These are phyloP conservation scores for Lanius ludovicianus DNA, from an alignment of 2,113 vertebrate genomes.

Conservation along the genomic window DNA sequence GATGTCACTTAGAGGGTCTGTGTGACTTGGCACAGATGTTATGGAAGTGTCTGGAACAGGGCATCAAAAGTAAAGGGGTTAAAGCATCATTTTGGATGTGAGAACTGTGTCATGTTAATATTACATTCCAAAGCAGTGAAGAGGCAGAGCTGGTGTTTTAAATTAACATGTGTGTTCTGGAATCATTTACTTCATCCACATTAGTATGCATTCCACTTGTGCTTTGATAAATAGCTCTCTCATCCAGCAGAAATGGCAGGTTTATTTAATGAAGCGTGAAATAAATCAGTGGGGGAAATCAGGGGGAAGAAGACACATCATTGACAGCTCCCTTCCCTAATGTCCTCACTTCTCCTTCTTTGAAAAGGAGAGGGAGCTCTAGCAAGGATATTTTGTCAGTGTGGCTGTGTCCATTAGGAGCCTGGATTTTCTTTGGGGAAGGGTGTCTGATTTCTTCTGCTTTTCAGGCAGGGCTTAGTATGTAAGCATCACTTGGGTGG, in stretches of 20 bases:
- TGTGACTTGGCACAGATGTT: constrained; percentile 36
- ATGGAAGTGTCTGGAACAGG: background rate
- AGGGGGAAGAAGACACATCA: background rate
- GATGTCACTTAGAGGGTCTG: background rate
- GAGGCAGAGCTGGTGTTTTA: constrained; percentile 34
- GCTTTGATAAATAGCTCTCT: constrained; percentile 25
- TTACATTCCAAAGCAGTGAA: constrained; percentile 43
- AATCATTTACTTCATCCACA: constrained; percentile 27
- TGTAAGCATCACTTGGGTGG: background rate
- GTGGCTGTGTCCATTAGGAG: background rate
- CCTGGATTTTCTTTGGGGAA: background rate
- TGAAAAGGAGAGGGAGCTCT: background rate
- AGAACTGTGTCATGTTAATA: constrained; percentile 10
- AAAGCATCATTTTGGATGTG: constrained; percentile 22
- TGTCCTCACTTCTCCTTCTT: background rate
- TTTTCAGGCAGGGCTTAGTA: background rate
- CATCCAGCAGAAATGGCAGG: constrained; percentile 16
- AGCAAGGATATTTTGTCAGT: background rate
- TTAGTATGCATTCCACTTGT: constrained; percentile 37
- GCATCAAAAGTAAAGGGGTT: constrained; percentile 32
- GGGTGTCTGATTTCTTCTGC: background rate
- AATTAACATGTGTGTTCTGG: constrained; percentile 24
- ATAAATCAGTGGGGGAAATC: background rate
- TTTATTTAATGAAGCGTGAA: constrained; percentile 38
- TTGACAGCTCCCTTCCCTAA: background rate